Percentiles rank a stretch among this genome's conserved stretches.
phyloP scores from a whole-genome alignment of 2,888 invertebrate genomes.

The Brenthis ino region DNA sequence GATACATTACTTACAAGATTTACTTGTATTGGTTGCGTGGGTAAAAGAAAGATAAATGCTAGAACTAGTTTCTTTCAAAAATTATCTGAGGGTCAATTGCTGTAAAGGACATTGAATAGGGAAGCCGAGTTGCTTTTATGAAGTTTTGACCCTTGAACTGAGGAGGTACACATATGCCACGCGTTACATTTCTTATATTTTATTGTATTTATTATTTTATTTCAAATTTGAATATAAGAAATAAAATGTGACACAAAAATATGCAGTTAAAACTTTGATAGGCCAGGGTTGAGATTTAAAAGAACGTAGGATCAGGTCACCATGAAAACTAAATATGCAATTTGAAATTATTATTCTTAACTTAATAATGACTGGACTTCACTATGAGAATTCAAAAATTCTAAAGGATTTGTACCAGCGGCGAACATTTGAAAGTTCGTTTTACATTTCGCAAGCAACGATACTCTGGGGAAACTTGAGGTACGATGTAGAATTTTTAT shows the following conservation, averaged over 20 bases:
- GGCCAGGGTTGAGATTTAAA: no score
- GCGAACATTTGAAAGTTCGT: constrained; percentile 25
- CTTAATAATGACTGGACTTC: not conserved
- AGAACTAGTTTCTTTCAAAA: constrained; percentile 14
- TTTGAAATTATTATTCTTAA: no score
- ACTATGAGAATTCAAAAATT: not conserved
- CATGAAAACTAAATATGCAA: no score
- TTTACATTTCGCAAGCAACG: constrained; percentile 37
- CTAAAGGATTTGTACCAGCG: not conserved
- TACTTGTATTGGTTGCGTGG: not conserved
- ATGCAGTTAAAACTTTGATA: no score
- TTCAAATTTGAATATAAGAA: no score
- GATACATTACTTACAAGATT: not conserved
- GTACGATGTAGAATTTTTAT: not conserved
- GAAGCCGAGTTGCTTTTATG: constrained; percentile 15
- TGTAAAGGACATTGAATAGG: not conserved
- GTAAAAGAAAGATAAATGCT: not conserved
- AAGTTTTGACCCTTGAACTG: constrained; percentile 32
- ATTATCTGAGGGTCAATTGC: not conserved
- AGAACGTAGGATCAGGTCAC: no score
- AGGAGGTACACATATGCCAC: constrained; percentile 34
- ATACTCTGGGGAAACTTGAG: constrained; percentile 43
- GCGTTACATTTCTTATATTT: constrained; percentile 31
- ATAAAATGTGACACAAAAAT: no score
- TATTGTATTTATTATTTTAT: not conserved